Base-by-base conservation (phyloP, 2,888 invertebrate genomes). In the Chrysomela aeneicollis region DNA sequence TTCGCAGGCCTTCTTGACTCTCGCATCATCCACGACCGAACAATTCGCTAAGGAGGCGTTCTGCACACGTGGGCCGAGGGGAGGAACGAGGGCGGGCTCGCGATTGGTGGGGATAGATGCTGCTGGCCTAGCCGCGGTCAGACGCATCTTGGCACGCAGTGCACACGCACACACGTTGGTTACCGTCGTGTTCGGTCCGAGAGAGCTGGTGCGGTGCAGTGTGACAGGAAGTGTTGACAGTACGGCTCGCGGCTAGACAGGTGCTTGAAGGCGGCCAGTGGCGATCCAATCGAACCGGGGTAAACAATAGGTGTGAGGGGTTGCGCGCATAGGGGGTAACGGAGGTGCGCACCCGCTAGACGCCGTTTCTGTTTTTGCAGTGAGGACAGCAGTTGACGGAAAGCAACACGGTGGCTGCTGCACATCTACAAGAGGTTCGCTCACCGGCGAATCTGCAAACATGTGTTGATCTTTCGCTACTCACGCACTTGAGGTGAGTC, bases 61-160 rank as follows among this genome's bases (percentile, higher is more conserved):
- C 74, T 79, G 75, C 74, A 76, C 81, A 81, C 80, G 82, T 81
- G 82, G 80, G 74, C 63, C 73, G 72, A 71, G 73, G 77, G 81
- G 81, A 74, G 81, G 81, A 73, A 67, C 77, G 74, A 71, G 73
- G 79, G 78, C 76, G 78, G 77, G 71, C 67, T 66, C 73, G 70
- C 59, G n/a, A 37, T 32, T 73, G 75, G 78, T 71, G 79, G 80
- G 80, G 79, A 74, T 74, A 73, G 76, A 76, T 75, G 68, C 69
- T 76, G 76, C 68, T 71, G 71, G 69, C 69, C 70, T 74, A 71
- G 76, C 73, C 74, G 75, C 68, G 67, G 73, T 71, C 82, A 83
- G 82, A 83, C 82, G 82, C 82, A 82, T 81, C 80, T 77, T 75
- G 76, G 77, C 77, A 82, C 82, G 82, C 82, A 81, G 79, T 75